Conservation (phyloP, 2,113 vertebrate genomes). For the Laticauda colubrina region DNA sequence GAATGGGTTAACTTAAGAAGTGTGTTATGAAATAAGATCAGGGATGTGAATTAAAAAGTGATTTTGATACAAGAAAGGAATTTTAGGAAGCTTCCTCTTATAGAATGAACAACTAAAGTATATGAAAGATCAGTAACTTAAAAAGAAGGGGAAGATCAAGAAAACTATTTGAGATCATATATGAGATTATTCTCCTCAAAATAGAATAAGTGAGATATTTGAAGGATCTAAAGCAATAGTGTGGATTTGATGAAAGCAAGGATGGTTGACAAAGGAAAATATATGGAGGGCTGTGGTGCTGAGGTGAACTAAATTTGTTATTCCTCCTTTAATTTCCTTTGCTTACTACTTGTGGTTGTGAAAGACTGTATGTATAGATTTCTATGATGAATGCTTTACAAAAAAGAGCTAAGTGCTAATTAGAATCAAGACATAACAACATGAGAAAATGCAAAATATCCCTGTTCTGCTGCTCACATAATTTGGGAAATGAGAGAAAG, state of each 20-base stretch:
- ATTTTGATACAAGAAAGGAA: neutral
- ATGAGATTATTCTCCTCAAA: neutral
- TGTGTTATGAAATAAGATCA: neutral
- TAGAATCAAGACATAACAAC: neutral
- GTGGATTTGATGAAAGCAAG: neutral
- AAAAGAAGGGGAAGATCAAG: neutral
- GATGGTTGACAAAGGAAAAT: neutral
- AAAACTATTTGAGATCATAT: neutral
- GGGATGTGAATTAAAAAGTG: neutral
- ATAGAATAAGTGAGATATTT: neutral
- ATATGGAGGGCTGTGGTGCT: neutral
- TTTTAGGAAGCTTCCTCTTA: neutral
- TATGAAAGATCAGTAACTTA: neutral
- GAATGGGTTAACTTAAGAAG: neutral
- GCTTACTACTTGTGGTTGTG: neutral
- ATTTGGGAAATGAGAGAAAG: neutral
- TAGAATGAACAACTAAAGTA: neutral
- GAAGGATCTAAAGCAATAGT: neutral
- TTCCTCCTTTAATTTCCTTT: neutral
- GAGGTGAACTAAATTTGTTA: neutral
- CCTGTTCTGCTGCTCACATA: neutral
- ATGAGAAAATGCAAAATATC: neutral
- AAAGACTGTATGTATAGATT: neutral
- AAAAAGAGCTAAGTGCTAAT: neutral
- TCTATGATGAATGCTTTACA: neutral